These are phyloP conservation scores for Orthonychiurus folsomi DNA, from an alignment of 2,888 invertebrate species.

Conservation along the genomic window DNA sequence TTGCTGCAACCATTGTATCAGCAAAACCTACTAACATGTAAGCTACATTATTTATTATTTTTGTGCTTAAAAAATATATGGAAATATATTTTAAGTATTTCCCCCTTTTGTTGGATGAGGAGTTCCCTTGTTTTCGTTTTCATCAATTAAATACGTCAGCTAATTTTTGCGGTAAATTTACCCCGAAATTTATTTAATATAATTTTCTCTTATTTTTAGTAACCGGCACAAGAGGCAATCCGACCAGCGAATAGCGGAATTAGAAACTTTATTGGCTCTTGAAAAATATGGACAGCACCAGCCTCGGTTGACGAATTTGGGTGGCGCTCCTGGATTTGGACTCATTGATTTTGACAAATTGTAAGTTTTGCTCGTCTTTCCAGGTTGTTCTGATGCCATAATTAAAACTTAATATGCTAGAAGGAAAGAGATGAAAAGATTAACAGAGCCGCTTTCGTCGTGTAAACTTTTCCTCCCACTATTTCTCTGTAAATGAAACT, in stretches of 20 bases:
- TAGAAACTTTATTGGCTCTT: slow-evolving; percentile 51
- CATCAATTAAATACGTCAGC: too few species aligned
- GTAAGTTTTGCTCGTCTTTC: slow-evolving; percentile 45
- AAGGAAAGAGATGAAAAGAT: too few species aligned
- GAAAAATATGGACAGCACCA: slow-evolving; percentile 49
- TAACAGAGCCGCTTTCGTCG: too few species aligned
- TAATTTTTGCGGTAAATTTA: too few species aligned
- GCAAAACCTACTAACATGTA: slow-evolving; percentile 26
- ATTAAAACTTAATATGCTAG: too few species aligned
- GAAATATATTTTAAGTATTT: too few species aligned
- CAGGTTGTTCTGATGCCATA: background rate
- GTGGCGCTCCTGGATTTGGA: slow-evolving; percentile 46
- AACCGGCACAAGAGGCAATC: slow-evolving; percentile 51
- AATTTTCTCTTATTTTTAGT: slow-evolving; percentile 26
- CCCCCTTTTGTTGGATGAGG: too few species aligned
- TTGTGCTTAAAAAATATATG: too few species aligned
- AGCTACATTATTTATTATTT: slow-evolving; percentile 4
- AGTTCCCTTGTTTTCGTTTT: too few species aligned
- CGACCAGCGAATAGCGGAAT: slow-evolving; percentile 53
- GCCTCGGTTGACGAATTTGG: background rate
- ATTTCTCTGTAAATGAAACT: too few species aligned
- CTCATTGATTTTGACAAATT: slow-evolving; percentile 50
- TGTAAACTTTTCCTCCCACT: too few species aligned
- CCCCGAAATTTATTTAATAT: too few species aligned
- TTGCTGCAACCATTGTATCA: slow-evolving; percentile 21